Base-by-base conservation (phyloP, 1,140 invertebrate species). In the Potamilus streckersoni region DNA sequence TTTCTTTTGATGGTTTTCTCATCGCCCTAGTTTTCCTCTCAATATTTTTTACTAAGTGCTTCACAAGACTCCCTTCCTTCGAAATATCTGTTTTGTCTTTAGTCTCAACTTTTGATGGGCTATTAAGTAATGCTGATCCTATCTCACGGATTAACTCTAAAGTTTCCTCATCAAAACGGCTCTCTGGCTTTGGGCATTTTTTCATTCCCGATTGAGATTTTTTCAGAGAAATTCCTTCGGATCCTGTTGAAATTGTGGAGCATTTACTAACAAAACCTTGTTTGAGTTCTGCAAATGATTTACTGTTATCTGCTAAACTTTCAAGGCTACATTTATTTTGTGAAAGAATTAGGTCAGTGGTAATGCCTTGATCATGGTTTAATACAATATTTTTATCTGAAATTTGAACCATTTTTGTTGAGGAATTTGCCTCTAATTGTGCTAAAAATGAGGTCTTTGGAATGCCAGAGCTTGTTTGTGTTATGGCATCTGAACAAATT, bases 81-180 rank as follows among this genome's bases (percentile, higher is more conserved):
- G 80, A 74, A 62, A 77, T 70, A 55, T 75, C 71, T 20, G 74
- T 69, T 49, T 81, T 73, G 13, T 82, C 64, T 59, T 80, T 73
- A 0, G 71, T 60, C 57, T 80, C 57, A 58, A 75, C 56, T 70
- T 79, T 79, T n/a, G 79, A 71, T 5, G 84, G 84, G 74, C 79
- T 84, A 62, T 83, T 82, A 14, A 86, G 67, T 19, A 85, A 78
- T 31, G 82, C 82, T 8, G 83, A 87, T 1, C 83, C 86, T 38
- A 86, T 86, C 65, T 87, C 86, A 60, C 82, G 64, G 57, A 87
- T 85, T 23, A 85, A 65, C 31, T 82, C 81, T 63, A 86, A 74
- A 17, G 81, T 84, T 62, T 84, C 77, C 16, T 74, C 23, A 66
- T 87, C 83, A 76, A 85, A 75, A 15, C 64, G 59, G 13, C 55